Evolutionary conservation across 2,888 invertebrate genomes (phyloP).

Genomic region (Formica aserva): DNA sequence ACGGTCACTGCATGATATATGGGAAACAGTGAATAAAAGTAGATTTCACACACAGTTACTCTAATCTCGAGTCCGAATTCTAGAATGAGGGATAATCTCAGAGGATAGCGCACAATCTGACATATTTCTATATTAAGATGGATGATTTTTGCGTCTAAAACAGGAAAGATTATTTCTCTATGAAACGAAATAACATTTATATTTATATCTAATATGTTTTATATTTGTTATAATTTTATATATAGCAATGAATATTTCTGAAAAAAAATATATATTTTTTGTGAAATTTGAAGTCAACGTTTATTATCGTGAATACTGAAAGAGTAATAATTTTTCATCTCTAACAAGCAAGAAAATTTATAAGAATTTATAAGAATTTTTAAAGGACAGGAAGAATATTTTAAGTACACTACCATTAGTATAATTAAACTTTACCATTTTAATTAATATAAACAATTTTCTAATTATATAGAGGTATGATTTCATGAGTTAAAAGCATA

Average conservation of each 20-base stretch:
- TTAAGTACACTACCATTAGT: no score
- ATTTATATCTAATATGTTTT: not conserved
- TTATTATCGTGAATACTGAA: no score
- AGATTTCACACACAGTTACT: slow-evolving; percentile 36
- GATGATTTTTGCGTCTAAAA: not conserved
- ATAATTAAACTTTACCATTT: no score
- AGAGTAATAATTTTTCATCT: no score
- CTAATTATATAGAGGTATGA: no score
- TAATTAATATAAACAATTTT: no score
- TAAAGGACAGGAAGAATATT: no score
- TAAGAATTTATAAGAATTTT: no score
- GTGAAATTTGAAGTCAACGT: no score
- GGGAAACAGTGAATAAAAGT: slow-evolving; percentile 38
- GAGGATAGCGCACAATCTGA: slow-evolving; percentile 27
- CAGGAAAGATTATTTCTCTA: not conserved
- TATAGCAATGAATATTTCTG: not conserved
- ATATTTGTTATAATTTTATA: not conserved
- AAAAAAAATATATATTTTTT: no score
- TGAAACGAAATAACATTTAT: not conserved
- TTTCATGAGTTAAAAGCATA: no score
- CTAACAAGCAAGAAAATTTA: no score
- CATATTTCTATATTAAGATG: slow-evolving; percentile 27
- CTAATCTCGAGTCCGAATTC: slow-evolving; percentile 22
- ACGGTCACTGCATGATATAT: slow-evolving; percentile 1
- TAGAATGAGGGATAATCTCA: slow-evolving; percentile 35